These are phyloP conservation scores for Nebria ingens DNA, from an alignment of 1,140 invertebrate genomes.

Conservation along the genomic window DNA sequence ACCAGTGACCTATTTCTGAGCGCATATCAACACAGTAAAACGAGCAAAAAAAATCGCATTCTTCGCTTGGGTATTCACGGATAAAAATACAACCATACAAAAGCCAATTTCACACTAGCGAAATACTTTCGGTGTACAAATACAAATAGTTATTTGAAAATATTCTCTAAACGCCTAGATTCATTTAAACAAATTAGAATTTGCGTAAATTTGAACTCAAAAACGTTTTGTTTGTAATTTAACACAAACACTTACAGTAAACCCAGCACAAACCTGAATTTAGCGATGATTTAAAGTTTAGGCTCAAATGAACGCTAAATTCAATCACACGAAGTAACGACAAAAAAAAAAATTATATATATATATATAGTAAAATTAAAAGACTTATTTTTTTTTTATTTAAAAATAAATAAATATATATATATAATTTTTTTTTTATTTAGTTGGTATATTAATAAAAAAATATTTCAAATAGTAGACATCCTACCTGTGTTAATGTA, in stretches of 20 bases:
- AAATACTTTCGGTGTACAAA: neutral
- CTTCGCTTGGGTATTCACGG: neutral
- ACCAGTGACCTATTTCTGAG: neutral
- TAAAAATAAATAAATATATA: neutral
- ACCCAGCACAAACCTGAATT: no score
- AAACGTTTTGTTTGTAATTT: neutral
- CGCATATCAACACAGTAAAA: neutral
- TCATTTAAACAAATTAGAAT: no score
- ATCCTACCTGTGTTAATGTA: neutral
- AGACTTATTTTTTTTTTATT: neutral
- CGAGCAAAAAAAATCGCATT: neutral
- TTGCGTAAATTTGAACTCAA: no score
- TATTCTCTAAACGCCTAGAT: neutral
- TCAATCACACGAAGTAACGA: no score
- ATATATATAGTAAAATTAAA: no score
- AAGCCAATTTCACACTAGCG: no score
- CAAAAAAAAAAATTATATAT: no score
- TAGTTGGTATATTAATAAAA: no score
- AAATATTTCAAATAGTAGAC: neutral
- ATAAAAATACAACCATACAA: no score
- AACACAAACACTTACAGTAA: neutral
- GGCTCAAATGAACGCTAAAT: no score
- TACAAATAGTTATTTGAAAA: neutral
- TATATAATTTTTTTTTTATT: no score
- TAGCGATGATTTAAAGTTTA: no score